Conservation (phyloP, 2,888 invertebrate genomes). For the Rotaria macrura region DNA sequence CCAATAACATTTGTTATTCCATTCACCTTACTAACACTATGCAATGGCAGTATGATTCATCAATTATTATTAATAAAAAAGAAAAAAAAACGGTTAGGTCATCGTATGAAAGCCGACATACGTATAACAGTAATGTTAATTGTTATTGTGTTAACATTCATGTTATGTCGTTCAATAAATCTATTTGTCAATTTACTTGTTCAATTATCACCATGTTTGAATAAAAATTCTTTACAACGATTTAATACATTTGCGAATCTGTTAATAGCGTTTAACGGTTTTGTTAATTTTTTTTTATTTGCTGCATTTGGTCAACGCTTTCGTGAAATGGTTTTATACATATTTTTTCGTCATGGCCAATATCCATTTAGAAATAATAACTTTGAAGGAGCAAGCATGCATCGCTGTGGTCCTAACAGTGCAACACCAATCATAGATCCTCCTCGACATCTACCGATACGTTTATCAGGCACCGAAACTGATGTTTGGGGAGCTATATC, state of each 20-base stretch:
- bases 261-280: conserved; percentile 9
- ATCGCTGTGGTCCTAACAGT: neutral
- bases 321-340: conserved; percentile 19
- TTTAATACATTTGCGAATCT: conserved; percentile 8
- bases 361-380: neutral
- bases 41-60: neutral
- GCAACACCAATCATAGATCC: too few relatives aligned
- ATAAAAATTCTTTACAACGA: conserved; percentile 17
- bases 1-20: conserved; percentile 12
- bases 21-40: neutral
- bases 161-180: conserved; percentile 13
- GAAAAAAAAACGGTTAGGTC: neutral
- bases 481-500: neutral
- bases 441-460: neutral
- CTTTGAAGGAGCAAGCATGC: neutral
- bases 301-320: conserved; percentile 20
- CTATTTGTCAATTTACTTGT: conserved; percentile 3
- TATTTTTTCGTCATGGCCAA: neutral
- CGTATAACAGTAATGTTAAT: conserved; percentile 18
- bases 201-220: conserved; percentile 2
- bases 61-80: neutral
- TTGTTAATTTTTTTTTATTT: conserved; percentile 12
- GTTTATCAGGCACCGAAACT: neutral
- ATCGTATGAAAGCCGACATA: conserved; percentile 4
- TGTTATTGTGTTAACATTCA: neutral